Conservation (phyloP, 2,888 invertebrate species). For the Macrosoma leucophasiata region DNA sequence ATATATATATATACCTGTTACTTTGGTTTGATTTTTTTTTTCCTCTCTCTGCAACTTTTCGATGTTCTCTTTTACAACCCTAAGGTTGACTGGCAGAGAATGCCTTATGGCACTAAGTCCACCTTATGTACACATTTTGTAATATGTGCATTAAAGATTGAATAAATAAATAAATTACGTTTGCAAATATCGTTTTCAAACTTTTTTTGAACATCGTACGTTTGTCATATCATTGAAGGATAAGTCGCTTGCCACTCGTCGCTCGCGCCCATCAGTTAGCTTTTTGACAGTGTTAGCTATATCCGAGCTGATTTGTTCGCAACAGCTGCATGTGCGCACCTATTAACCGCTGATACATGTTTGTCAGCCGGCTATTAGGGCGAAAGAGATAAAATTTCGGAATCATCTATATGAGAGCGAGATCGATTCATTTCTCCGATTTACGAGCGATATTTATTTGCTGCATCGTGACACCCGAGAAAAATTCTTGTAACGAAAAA, state of each 20-base stretch:
- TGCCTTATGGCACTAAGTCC: no score
- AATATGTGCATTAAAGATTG: no score
- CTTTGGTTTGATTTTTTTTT: no score
- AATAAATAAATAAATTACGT: no score
- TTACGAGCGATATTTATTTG: conserved; percentile 68
- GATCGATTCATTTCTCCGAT: conserved; percentile 69
- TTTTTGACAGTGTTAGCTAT: conserved; percentile 75
- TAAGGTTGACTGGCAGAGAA: no score
- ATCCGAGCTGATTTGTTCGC: conserved; percentile 75
- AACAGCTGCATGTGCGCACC: conserved; percentile 73
- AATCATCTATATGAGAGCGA: conserved; percentile 64
- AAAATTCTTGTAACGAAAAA: conserved; percentile 63
- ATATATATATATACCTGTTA: no score
- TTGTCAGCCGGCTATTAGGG: conserved; percentile 75
- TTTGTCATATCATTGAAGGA: no score
- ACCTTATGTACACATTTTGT: no score
- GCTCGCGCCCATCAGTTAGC: conserved; percentile 48
- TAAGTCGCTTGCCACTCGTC: conserved; percentile 38
- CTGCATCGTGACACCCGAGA: conserved; percentile 63
- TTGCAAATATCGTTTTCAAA: no score
- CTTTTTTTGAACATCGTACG: no score
- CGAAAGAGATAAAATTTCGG: conserved; percentile 66
- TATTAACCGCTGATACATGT: conserved; percentile 77
- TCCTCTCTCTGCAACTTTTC: no score
- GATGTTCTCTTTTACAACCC: no score